phyloP scores from a whole-genome alignment of 1,140 invertebrate genomes.

The Drosophila bocqueti region DNA sequence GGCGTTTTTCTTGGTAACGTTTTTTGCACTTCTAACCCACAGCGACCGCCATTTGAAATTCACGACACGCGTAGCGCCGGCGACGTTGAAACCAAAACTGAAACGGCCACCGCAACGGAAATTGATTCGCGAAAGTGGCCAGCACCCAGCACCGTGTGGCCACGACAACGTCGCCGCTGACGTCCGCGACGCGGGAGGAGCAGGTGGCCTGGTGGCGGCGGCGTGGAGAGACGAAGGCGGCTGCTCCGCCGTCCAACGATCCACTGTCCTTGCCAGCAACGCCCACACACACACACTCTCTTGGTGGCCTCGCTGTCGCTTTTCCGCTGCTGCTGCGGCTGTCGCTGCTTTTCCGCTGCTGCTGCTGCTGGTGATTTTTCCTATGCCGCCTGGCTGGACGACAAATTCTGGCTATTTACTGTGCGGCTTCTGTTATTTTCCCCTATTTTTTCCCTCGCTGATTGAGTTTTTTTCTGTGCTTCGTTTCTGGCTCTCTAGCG shows the following conservation, averaged over 20 bases:
- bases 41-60: slow-evolving; percentile 73
- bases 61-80: slow-evolving; percentile 75
- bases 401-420: slow-evolving; percentile 56
- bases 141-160: slow-evolving; percentile 44
- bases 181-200: slow-evolving; percentile 19
- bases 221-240: slow-evolving; percentile 3
- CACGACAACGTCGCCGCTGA: slow-evolving; percentile 43
- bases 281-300: slow-evolving; percentile 56
- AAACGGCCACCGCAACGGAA: slow-evolving; percentile 81
- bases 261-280: slow-evolving; percentile 73
- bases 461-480: slow-evolving; percentile 72
- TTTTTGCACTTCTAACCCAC: slow-evolving; percentile 36
- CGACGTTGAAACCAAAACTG: slow-evolving; percentile 82
- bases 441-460: slow-evolving; percentile 44
- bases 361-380: slow-evolving; percentile 23
- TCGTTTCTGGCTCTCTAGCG: slow-evolving; percentile 49
- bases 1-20: slow-evolving; percentile 14
- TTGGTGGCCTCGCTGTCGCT: slow-evolving; percentile 52
- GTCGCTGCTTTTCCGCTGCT: slow-evolving; percentile 23
- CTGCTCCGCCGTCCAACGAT: slow-evolving; percentile 47
- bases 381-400: slow-evolving; percentile 45
- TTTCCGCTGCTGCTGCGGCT: slow-evolving; percentile 28
- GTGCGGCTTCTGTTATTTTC: slow-evolving; percentile 71
- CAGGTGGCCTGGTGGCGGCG: slow-evolving; percentile 5
- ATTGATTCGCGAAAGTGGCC: slow-evolving; percentile 80